These are phyloP conservation scores for Mus pahari DNA, from an alignment of 2,113 vertebrate species.

Conservation along the genomic window DNA sequence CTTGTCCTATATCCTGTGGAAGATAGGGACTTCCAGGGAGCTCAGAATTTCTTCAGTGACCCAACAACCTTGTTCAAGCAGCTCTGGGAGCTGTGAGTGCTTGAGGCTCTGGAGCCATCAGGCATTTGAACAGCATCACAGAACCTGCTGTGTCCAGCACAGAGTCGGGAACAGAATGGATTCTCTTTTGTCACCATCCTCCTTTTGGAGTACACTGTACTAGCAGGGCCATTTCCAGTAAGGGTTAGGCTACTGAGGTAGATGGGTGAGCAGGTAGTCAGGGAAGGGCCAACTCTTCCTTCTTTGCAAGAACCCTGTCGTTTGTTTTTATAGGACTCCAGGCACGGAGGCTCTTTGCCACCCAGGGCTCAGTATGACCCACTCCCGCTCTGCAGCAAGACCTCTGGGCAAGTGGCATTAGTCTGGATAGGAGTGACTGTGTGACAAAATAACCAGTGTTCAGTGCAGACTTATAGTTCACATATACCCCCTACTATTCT, in stretches of 20 bases:
- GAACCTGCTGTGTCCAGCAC: not conserved
- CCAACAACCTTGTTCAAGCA: not conserved
- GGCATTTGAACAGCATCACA: rapidly evolving
- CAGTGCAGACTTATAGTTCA: not conserved
- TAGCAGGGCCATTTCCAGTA: rapidly evolving
- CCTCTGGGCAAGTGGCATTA: not conserved
- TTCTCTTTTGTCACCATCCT: not conserved
- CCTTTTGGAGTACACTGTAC: rapidly evolving
- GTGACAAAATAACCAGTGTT: not conserved
- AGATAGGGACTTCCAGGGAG: not conserved
- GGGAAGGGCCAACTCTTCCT: rapidly evolving
- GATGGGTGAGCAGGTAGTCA: not conserved
- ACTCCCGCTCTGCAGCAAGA: slow-evolving; percentile 15
- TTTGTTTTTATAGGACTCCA: not conserved
- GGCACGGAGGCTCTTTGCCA: not conserved
- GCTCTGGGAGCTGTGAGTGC: not conserved
- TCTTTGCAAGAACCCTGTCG: not conserved
- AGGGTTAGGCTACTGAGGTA: not conserved
- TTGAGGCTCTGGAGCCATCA: not conserved
- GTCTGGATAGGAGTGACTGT: slow-evolving; percentile 27
- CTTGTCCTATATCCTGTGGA: rapidly evolving
- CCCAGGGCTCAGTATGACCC: not conserved
- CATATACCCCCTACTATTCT: rapidly evolving
- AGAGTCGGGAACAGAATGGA: no score
- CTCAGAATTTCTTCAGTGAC: not conserved